phyloP scores from a whole-genome alignment of 2,888 invertebrate species.

The Agelastica alni region DNA sequence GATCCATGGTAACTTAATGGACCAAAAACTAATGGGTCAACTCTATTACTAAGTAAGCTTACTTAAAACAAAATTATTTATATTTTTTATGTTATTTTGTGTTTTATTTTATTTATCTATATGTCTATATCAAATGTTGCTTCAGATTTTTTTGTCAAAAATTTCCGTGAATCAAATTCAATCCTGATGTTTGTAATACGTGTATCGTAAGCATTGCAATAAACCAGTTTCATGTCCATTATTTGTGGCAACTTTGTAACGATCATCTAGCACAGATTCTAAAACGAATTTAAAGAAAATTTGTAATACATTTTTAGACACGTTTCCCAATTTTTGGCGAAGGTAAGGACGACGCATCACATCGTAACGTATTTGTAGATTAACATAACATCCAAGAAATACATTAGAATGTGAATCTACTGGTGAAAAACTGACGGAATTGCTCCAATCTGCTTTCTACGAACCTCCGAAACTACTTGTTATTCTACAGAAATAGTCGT shows the following conservation, averaged over 20 bases:
- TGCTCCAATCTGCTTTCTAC: background rate
- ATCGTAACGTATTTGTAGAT: background rate
- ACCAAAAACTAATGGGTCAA: too few relatives aligned
- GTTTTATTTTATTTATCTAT: too few relatives aligned
- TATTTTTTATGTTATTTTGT: background rate
- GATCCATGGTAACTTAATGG: too few relatives aligned
- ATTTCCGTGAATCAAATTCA: too few relatives aligned
- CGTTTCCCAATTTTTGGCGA: background rate
- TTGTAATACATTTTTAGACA: background rate
- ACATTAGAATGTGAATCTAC: background rate
- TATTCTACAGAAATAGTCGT: slow-evolving; percentile 24
- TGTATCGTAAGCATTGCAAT: background rate
- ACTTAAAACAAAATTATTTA: background rate
- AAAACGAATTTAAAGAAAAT: slow-evolving; percentile 1
- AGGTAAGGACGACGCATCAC: background rate
- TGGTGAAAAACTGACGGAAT: slow-evolving; percentile 2
- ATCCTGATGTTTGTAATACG: background rate
- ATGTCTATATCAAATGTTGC: too few relatives aligned
- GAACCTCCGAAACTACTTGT: slow-evolving; percentile 14
- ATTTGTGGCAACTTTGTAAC: background rate
- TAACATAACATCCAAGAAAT: background rate
- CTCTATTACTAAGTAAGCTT: too few relatives aligned
- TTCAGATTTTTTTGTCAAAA: too few relatives aligned
- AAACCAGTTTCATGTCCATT: slow-evolving; percentile 3
- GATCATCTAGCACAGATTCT: slow-evolving; percentile 2